Evolutionary conservation across 92 coral and sea anemone species (phyloP).

Genomic region (Zoanthus gigantus): DNA sequence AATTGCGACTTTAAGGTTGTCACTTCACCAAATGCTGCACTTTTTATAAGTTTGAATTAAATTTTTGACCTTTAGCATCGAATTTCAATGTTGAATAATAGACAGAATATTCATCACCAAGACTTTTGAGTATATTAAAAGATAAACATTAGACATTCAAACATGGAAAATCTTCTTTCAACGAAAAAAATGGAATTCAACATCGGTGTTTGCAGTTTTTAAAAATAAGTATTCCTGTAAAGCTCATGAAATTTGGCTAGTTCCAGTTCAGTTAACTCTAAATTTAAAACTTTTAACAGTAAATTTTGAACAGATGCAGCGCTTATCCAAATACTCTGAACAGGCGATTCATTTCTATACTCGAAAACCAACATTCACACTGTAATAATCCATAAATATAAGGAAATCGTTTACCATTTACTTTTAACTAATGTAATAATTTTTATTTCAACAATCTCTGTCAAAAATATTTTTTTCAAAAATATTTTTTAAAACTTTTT

Average conservation of each 20-base stretch:
- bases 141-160: background rate
- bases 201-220: background rate
- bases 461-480: background rate
- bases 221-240: background rate
- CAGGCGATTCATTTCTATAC: background rate
- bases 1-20: background rate
- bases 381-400: background rate
- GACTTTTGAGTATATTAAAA: background rate
- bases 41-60: background rate
- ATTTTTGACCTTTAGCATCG: background rate
- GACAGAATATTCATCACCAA: background rate
- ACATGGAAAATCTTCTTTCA: background rate
- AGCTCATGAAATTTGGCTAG: background rate
- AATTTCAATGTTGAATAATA: background rate
- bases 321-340: background rate
- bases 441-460: background rate
- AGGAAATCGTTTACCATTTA: slow-evolving; percentile 5
- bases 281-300: background rate
- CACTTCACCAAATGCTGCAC: background rate
- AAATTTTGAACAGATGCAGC: background rate
- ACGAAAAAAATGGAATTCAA: background rate
- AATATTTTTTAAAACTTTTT: background rate
- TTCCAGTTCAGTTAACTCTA: background rate
- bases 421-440: background rate
- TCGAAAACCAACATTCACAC: slow-evolving; percentile 1